Evolutionary conservation across 2,797 vertebrate genomes (phyloP), one percentile per base, ranked within the genome.

Genomic region (Gallinago solitaria): DNA sequence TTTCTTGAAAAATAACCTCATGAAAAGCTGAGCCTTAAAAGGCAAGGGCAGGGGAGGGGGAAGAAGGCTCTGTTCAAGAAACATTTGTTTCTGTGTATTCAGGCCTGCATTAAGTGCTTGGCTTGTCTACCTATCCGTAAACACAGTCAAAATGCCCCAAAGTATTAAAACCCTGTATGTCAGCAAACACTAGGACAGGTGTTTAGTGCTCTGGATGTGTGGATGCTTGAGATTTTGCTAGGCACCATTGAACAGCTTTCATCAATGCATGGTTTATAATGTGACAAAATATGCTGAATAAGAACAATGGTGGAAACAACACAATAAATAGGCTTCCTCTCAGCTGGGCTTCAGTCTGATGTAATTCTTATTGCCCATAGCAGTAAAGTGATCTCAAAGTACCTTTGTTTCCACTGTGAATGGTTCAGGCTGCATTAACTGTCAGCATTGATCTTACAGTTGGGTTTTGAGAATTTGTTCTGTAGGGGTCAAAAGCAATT

Each of bases 181-280:
- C 89, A 96, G 87, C 92, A 97, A 89, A 89, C 43, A 59, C 35
- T 83, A 39, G 24, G 43, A 89, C 84, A 92, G 76, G 84, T 93
- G 89, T 91, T 87, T 78, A 85, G 68, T 71, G 50, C 61, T 78
- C 48, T 83, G 59, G 27, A 78, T 85, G 45, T 91, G 64, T 84
- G 60, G 32, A 73, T 83, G 33, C 47, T 70, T 91, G 80, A 94
- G 83, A 81, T 90, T 79, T 91, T 79, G 60, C 87, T 80, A 95
- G 91, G 56, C 74, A 90, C 35, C 57, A 32, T 14, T 24, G 77
- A 86, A 65, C n/a, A 69, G 51, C 33, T 93, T 96, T 92, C 73
- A 91, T 92, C 60, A 37, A 5, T 2, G 2, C 53, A 43, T 48
- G 41, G 75, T 84, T 92, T 91, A 89, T 77, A 87, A 80, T 69